Evolutionary conservation across 2,888 invertebrate species (phyloP), one percentile per base, ranked within the genome.

Genomic region (Lasioglossum marginatum): DNA sequence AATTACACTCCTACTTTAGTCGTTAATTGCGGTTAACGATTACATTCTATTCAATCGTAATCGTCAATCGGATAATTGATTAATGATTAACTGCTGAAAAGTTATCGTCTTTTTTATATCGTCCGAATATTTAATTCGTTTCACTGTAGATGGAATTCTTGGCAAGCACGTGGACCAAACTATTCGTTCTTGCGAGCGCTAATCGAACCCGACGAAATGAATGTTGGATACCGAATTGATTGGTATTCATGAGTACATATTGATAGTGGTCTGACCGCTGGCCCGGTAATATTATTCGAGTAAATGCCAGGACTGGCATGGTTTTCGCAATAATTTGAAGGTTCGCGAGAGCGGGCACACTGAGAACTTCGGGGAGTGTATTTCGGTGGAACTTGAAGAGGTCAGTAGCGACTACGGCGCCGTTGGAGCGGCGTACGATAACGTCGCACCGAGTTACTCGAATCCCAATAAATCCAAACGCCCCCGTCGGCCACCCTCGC

Each of bases 401-500:
- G 82, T 83, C 87, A 83, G 87, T 83, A 68, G 88, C 85, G 72
- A 79, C 72, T 76, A 37, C 63, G 77, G 85, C 40, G 74, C 40
- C 70, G 27, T 83, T 84, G 87, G 73, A 89, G 84, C 81, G 63
- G 60, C 52, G 79, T 71, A 81, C 81, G 90, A 91, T 91, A 91
- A 91, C 90, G 88, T 88, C 91, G 86, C 77, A 87, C 68, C 79
- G 85, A 92, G 90, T 92, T 91, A 90, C 90, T 92, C 91, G 92
- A 92, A 91, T 91, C 88, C 90, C 92, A 89, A 92, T 92, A 92
- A 92, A 92, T 92, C 91, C 91, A 90, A 83, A 82, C 81, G 82
- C 77, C 76, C 75, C 83, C 83, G 79, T 77, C 78, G 70, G 40
- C 86, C 78, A 23, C 85, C 86, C 87, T 63, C 76, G 52, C 81